Conservation (phyloP, 2,797 vertebrate genomes). For the Toxotes lorentzi region DNA sequence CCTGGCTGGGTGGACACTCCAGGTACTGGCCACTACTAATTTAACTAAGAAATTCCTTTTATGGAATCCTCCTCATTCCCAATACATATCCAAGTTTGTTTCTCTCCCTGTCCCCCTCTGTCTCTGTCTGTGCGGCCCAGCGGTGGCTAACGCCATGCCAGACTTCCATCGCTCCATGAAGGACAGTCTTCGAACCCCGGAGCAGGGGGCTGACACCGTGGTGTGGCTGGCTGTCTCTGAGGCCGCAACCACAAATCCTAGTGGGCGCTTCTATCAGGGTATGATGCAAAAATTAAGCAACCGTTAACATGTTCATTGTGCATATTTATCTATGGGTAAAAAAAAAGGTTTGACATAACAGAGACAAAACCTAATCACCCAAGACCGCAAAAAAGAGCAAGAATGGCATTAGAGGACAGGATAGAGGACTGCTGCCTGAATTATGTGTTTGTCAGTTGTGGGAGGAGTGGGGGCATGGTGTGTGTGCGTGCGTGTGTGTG, state of each 20-base stretch:
- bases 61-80: rapidly evolving
- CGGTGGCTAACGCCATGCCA: conserved; percentile 85
- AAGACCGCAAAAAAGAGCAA: not conserved
- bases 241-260: conserved; percentile 75
- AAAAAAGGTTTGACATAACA: not conserved
- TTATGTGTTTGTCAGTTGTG: conserved; percentile 46
- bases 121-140: conserved; percentile 54
- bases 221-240: conserved; percentile 86
- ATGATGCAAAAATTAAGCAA: not conserved
- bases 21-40: conserved; percentile 62
- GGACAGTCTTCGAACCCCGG: conserved; percentile 83
- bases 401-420: not conserved
- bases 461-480: conserved; percentile 1
- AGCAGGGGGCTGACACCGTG: conserved; percentile 86
- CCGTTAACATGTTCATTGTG: not conserved
- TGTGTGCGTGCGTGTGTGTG: conserved; percentile 39
- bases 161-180: conserved; percentile 88
- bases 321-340: not conserved
- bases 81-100: not conserved
- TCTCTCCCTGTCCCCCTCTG: not conserved
- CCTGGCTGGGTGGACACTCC: conserved; percentile 89
- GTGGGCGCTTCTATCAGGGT: conserved; percentile 86
- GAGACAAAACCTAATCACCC: not conserved
- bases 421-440: conserved; percentile 22
- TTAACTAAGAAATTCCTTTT: not conserved